Conservation (phyloP, 92 coral and sea anemone genomes). For the Epizoanthus illoricatus region DNA sequence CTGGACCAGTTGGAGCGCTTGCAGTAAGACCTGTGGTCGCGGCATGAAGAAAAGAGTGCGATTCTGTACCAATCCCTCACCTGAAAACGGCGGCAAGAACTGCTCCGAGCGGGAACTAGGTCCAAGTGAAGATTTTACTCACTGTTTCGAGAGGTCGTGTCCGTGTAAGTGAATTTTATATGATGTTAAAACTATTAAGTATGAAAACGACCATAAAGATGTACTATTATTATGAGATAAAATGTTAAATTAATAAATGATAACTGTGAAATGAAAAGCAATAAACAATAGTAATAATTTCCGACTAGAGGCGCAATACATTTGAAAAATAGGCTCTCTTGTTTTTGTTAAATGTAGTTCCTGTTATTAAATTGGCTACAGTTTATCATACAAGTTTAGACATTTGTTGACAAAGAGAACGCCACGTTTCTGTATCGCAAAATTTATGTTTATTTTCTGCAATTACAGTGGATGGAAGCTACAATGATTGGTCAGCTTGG, state of each 20-base stretch:
- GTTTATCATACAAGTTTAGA: neutral
- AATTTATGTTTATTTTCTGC: neutral
- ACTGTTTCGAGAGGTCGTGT: constrained; percentile 96
- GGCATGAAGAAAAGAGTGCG: constrained; percentile 82
- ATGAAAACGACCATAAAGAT: neutral
- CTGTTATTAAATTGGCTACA: neutral
- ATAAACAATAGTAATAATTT: too few relatives aligned
- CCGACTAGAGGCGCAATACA: too few relatives aligned
- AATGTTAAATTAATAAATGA: too few relatives aligned
- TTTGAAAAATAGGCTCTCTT: neutral
- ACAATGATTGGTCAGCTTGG: constrained; percentile 94
- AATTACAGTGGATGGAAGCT: constrained; percentile 84
- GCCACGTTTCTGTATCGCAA: neutral
- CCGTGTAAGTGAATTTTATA: constrained; percentile 66
- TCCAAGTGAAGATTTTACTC: constrained; percentile 68
- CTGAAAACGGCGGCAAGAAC: constrained; percentile 88
- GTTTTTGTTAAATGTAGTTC: neutral
- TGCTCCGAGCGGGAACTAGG: constrained; percentile 85
- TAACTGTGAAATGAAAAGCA: too few relatives aligned
- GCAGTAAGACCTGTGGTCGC: constrained; percentile 95
- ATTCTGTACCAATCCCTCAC: constrained; percentile 73
- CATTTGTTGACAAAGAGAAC: too few relatives aligned
- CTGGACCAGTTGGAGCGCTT: constrained; percentile 90
- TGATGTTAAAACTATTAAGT: neutral
- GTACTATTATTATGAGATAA: too few relatives aligned